Evolutionary conservation across 2,797 vertebrate species (phyloP).

Genomic region (Spea hammondii): DNA sequence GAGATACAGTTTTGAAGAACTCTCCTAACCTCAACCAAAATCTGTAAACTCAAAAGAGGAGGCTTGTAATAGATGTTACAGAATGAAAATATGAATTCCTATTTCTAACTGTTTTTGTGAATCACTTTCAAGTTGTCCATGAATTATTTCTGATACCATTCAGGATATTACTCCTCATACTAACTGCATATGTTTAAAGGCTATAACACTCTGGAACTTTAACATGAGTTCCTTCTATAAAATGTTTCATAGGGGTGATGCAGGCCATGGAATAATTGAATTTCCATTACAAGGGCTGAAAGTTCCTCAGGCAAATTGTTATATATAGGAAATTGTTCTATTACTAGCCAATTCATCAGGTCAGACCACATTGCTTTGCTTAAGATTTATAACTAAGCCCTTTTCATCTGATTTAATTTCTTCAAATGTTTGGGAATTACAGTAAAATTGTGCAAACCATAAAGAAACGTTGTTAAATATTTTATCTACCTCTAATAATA

Average conservation of each 20-base stretch:
- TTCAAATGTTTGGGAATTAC: constrained; percentile 1
- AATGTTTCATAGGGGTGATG: not conserved
- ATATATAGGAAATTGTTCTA: constrained; percentile 36
- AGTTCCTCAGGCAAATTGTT: constrained; percentile 14
- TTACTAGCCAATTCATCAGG: constrained; percentile 8
- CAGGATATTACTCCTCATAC: not conserved
- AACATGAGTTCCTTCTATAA: not conserved
- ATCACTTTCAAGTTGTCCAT: not conserved
- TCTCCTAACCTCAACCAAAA: too few relatives aligned
- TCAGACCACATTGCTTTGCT: not conserved
- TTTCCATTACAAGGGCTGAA: not conserved
- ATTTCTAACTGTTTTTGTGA: too few relatives aligned
- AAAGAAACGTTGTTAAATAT: constrained; percentile 18
- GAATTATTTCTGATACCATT: constrained; percentile 1
- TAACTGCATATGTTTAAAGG: not conserved
- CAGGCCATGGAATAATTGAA: not conserved
- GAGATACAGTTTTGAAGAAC: too few relatives aligned
- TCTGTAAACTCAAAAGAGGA: too few relatives aligned
- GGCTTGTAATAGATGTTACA: too few relatives aligned
- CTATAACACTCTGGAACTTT: not conserved
- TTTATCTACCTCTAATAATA: not conserved
- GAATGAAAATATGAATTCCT: too few relatives aligned
- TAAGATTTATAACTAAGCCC: constrained; percentile 19
- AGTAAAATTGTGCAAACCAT: not conserved
- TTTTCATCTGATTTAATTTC: constrained; percentile 16